Percentiles rank a stretch among this genome's conserved stretches.
Evolutionary conservation across 2,797 vertebrate genomes (phyloP).

Genomic region (Antennarius maculatus): DNA sequence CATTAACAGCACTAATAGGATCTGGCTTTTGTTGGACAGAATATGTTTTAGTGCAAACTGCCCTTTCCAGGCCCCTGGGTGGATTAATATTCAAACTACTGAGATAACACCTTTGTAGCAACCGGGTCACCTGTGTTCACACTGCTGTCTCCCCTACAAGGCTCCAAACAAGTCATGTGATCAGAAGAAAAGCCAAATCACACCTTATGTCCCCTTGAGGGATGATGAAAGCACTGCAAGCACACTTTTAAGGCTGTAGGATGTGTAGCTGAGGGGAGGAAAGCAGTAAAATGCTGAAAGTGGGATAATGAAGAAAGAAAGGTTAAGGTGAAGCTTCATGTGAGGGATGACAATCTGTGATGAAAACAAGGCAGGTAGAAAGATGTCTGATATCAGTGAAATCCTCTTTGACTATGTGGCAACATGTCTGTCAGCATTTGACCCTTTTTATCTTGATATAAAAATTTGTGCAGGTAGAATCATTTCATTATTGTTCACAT

Average conservation of each 20-base stretch:
- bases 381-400: conserved; percentile 7
- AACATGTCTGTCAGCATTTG: conserved; percentile 29
- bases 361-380: conserved; percentile 3
- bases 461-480: conserved; percentile 7
- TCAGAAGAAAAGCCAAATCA: conserved; percentile 15
- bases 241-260: conserved; percentile 1
- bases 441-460: conserved; percentile 9
- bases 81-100: conserved; percentile 42
- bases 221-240: conserved; percentile 1
- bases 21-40: conserved; percentile 45
- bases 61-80: conserved; percentile 15
- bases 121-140: background rate
- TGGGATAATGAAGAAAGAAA: background rate
- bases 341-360: conserved; percentile 14
- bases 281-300: background rate
- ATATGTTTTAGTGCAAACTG: conserved; percentile 41
- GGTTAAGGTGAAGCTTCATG: background rate
- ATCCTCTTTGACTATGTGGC: conserved; percentile 19
- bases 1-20: conserved; percentile 57
- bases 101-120: no score
- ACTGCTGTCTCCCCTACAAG: background rate
- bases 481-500: no score
- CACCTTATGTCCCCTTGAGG: background rate
- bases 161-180: conserved; percentile 16
- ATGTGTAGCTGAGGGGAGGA: background rate